Conservation (phyloP, 2,797 vertebrate genomes). For the Spondyliosoma cantharus region DNA sequence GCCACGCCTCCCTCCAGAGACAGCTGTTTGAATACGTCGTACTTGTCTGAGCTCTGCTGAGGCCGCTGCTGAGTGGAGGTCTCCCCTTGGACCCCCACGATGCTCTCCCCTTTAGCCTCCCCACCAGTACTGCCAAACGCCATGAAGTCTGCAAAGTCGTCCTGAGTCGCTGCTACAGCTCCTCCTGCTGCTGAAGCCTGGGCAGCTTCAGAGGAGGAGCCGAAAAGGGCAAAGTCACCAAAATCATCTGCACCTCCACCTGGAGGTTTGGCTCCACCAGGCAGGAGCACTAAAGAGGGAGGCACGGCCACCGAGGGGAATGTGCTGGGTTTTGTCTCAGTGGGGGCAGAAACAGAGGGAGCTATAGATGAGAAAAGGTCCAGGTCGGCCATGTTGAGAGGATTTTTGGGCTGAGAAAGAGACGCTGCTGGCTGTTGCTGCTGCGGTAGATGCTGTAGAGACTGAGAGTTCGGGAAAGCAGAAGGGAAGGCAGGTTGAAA, state of each 20-base stretch:
- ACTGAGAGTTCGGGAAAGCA: slow-evolving; percentile 84
- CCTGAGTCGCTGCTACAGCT: slow-evolving; percentile 83
- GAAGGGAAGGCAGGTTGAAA: slow-evolving; percentile 90
- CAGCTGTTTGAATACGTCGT: slow-evolving; percentile 94
- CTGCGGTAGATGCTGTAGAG: slow-evolving; percentile 80
- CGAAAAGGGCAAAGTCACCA: slow-evolving; percentile 95
- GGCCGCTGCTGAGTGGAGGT: slow-evolving; percentile 64
- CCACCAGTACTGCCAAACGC: slow-evolving; percentile 89
- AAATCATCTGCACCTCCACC: slow-evolving; percentile 89
- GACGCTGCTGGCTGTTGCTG: slow-evolving; percentile 83
- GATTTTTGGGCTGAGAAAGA: slow-evolving; percentile 87
- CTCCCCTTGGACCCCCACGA: slow-evolving; percentile 53
- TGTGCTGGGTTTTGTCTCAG: slow-evolving; percentile 83
- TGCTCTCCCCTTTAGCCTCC: slow-evolving; percentile 73
- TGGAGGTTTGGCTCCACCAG: slow-evolving; percentile 80
- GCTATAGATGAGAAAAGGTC: slow-evolving; percentile 91
- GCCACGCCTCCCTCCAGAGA: slow-evolving; percentile 89
- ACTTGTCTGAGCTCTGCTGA: slow-evolving; percentile 85
- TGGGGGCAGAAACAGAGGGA: slow-evolving; percentile 69
- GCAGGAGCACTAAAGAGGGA: slow-evolving; percentile 75
- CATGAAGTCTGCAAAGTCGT: slow-evolving; percentile 99
- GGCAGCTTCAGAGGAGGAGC: slow-evolving; percentile 78
- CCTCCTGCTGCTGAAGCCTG: slow-evolving; percentile 76
- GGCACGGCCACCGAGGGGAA: slow-evolving; percentile 81
- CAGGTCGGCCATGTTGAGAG: slow-evolving; percentile 93